A percentile compares a stretch with the other conserved stretches of the same genome.
phyloP scores from a whole-genome alignment of 2,888 invertebrate genomes.

The Plagodis dolabraria region DNA sequence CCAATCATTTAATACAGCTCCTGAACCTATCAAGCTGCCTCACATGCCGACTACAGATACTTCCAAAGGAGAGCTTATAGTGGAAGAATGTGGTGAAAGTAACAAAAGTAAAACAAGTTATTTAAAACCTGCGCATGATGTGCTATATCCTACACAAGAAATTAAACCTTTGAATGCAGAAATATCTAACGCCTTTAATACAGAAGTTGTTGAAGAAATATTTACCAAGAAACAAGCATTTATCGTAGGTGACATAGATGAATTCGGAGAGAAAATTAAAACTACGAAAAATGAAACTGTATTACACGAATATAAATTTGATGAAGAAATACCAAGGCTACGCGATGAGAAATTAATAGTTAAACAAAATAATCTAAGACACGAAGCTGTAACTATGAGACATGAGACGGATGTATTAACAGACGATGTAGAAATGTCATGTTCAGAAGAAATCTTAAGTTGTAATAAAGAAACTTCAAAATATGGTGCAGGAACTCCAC shows the following conservation, averaged over 20 bases:
- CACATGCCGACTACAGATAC: constrained; percentile 14
- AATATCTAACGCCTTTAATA: constrained; percentile 8
- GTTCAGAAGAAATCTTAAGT: no score
- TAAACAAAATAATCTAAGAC: not conserved
- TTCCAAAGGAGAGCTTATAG: constrained; percentile 27
- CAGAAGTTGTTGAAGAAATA: constrained; percentile 15
- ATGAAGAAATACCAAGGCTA: not conserved
- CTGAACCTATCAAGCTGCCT: constrained; percentile 28
- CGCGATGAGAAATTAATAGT: not conserved
- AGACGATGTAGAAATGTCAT: not conserved
- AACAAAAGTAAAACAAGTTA: constrained; percentile 22
- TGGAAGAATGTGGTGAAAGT: constrained; percentile 33
- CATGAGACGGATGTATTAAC: not conserved
- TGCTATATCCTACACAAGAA: constrained; percentile 66
- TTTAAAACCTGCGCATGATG: constrained; percentile 46
- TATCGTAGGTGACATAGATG: not conserved
- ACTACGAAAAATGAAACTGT: constrained; percentile 3
- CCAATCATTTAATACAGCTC: constrained; percentile 22
- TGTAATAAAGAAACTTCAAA: no score
- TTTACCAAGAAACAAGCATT: constrained; percentile 21
- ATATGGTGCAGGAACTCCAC: no score
- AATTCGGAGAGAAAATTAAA: constrained; percentile 4
- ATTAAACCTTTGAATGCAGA: constrained; percentile 59
- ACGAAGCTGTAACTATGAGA: not conserved
- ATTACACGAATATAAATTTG: constrained; percentile 6